Conservation (phyloP, 2,113 vertebrate species). For the Hyaena hyaena region DNA sequence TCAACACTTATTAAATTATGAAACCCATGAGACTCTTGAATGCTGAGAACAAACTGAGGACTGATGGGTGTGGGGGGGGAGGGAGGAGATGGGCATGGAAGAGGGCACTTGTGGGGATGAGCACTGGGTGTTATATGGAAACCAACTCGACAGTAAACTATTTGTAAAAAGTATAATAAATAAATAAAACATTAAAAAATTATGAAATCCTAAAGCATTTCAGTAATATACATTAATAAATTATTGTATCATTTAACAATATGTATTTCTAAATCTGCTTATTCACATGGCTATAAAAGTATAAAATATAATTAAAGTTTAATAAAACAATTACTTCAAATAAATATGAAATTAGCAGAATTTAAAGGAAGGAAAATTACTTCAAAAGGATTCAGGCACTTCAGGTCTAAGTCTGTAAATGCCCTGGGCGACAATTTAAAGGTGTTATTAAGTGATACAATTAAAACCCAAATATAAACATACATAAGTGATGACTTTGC, state of each 20-base stretch:
- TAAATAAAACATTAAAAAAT: not conserved
- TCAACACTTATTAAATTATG: not conserved
- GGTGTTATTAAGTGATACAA: not conserved
- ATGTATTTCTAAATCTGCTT: not conserved
- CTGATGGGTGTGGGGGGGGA: no score
- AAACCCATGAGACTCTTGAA: not conserved
- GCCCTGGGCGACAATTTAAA: not conserved
- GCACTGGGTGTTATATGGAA: no score
- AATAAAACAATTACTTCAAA: conserved; percentile 17
- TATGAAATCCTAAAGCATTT: conserved; percentile 24
- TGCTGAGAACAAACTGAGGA: no score
- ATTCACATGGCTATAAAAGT: not conserved
- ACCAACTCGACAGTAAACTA: no score
- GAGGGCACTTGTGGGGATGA: no score
- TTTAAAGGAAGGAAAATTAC: not conserved
- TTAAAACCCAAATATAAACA: not conserved
- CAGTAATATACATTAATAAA: not conserved
- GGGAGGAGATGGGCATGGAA: no score
- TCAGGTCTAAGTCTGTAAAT: not conserved
- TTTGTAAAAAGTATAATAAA: no score
- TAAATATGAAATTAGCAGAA: conserved; percentile 7
- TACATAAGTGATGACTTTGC: not conserved
- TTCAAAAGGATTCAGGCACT: not conserved
- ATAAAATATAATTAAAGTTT: not conserved
- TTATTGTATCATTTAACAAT: not conserved